Percentiles rank a stretch among this genome's conserved stretches.
Evolutionary conservation across 1,140 invertebrate genomes (phyloP).

Genomic region (Dermatophagoides farinae): DNA sequence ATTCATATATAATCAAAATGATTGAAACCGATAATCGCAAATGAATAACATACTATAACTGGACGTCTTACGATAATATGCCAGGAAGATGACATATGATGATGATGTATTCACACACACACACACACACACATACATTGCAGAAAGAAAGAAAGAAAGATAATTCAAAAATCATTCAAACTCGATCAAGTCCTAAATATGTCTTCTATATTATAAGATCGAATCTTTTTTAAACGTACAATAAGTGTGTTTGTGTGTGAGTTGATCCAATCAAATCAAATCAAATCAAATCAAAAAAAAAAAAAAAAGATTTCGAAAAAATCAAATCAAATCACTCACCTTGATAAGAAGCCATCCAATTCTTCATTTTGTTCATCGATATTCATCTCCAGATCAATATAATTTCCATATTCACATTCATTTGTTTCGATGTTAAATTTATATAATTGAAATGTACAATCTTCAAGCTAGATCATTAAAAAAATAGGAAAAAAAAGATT

Average conservation of each 20-base stretch:
- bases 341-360: slow-evolving; percentile 75
- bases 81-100: not conserved
- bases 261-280: not conserved
- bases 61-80: too few species aligned
- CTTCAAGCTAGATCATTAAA: slow-evolving; percentile 52
- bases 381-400: slow-evolving; percentile 81
- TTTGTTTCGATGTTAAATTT: slow-evolving; percentile 38
- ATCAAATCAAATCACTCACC: slow-evolving; percentile 39
- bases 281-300: not conserved
- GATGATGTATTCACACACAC: not conserved
- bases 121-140: not conserved
- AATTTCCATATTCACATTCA: slow-evolving; percentile 73
- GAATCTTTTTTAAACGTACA: not conserved
- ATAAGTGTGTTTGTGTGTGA: not conserved
- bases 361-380: slow-evolving; percentile 87
- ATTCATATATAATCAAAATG: too few species aligned
- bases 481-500: not conserved
- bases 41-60: too few species aligned
- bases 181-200: not conserved
- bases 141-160: too few species aligned
- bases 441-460: slow-evolving; percentile 83
- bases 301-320: slow-evolving; percentile 1
- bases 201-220: not conserved
- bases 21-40: too few species aligned
- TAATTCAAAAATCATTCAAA: not conserved